These are phyloP conservation scores for Bradypodion ventrale DNA, from an alignment of 2,797 vertebrate genomes.

Conservation along the genomic window DNA sequence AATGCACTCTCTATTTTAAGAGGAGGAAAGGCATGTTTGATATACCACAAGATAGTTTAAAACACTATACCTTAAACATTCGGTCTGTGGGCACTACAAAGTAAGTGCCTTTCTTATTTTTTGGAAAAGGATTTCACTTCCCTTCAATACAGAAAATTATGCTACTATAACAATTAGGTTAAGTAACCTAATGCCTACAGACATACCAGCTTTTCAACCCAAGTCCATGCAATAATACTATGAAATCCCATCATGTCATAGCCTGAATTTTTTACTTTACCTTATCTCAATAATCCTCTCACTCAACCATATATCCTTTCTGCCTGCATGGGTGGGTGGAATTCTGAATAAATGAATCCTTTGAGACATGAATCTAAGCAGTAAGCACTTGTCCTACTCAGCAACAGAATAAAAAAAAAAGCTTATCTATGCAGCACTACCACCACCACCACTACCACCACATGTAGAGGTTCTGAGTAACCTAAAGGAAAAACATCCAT, in stretches of 20 bases:
- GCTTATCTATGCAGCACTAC: not conserved
- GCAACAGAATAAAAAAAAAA: not conserved
- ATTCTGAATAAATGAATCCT: not conserved
- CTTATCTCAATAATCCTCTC: not conserved
- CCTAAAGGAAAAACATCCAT: too few species aligned
- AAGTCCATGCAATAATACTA: not conserved
- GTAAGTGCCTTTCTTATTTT: not conserved
- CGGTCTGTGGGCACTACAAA: accelerated
- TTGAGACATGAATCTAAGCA: not conserved
- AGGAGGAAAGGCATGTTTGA: not conserved
- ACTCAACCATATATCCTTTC: too few species aligned
- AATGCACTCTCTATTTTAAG: slow-evolving; percentile 14
- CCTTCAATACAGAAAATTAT: not conserved
- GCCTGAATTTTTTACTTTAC: not conserved
- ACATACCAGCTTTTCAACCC: not conserved
- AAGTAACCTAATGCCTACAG: not conserved
- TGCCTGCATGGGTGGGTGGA: not conserved
- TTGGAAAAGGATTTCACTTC: not conserved
- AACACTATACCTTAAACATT: not conserved
- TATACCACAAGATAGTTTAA: not conserved
- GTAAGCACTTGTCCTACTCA: not conserved
- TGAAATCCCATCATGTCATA: not conserved
- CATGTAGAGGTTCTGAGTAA: not conserved
- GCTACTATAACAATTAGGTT: not conserved
- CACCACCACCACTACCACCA: not conserved